Percentiles rank a stretch among this genome's conserved stretches.
These are phyloP conservation scores for Automeris io DNA, from an alignment of 2,888 invertebrate species.

Conservation along the genomic window DNA sequence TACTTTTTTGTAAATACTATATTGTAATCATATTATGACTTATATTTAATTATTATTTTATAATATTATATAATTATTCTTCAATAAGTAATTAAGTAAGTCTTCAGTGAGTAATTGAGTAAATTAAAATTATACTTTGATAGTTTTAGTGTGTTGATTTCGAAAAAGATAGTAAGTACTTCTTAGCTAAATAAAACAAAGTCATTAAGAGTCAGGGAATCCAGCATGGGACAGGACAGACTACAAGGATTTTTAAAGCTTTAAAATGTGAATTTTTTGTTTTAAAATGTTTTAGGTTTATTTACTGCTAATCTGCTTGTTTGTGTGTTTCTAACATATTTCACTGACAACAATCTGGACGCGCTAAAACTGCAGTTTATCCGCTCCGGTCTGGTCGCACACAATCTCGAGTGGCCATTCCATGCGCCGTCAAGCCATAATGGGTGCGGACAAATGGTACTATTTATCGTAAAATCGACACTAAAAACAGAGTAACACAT, in stretches of 20 bases:
- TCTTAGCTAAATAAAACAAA: too few species aligned
- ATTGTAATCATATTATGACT: too few species aligned
- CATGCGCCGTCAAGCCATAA: constrained; percentile 54
- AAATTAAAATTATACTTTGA: not conserved
- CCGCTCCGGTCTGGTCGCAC: constrained; percentile 32
- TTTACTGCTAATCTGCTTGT: constrained; percentile 20
- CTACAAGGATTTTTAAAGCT: too few species aligned
- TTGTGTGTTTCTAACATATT: constrained; percentile 29
- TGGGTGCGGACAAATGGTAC: constrained; percentile 55
- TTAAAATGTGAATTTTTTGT: too few species aligned
- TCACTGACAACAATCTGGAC: constrained; percentile 23
- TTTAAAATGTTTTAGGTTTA: not conserved
- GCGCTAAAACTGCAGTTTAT: constrained; percentile 47
- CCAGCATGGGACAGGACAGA: too few species aligned
- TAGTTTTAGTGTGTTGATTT: not conserved
- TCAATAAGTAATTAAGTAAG: not conserved
- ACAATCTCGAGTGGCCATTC: constrained; percentile 59
- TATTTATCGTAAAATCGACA: constrained; percentile 70
- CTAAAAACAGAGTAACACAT: constrained; percentile 61
- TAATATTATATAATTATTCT: not conserved
- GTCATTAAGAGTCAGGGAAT: too few species aligned
- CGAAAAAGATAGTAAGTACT: too few species aligned
- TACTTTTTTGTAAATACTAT: too few species aligned
- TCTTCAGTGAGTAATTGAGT: not conserved
- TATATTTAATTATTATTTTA: not conserved